Evolutionary conservation across 2,113 vertebrate genomes (phyloP).

Genomic region (Candoia aspera): DNA sequence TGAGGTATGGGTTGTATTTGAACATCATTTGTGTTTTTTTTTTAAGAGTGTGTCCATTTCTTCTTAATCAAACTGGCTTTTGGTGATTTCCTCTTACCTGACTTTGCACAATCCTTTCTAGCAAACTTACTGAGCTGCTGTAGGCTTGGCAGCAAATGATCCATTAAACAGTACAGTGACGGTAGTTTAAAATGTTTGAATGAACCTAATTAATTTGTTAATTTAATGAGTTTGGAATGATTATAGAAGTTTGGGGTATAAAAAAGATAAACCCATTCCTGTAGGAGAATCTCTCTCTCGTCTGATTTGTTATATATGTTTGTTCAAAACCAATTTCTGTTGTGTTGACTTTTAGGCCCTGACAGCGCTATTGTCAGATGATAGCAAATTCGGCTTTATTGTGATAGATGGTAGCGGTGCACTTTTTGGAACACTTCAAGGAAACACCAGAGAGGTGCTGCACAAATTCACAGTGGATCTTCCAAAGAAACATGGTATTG

Average conservation of each 20-base stretch:
- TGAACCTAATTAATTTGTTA: background rate
- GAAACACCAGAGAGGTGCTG: conserved; percentile 98
- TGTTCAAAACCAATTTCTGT: background rate
- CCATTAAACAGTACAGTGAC: background rate
- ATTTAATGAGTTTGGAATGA: background rate
- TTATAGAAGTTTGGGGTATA: background rate
- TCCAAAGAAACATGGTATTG: conserved; percentile 97
- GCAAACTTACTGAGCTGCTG: background rate
- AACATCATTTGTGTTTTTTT: background rate
- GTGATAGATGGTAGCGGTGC: conserved; percentile 98
- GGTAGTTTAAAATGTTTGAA: background rate
- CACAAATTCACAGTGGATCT: conserved; percentile 99
- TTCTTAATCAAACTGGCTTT: background rate
- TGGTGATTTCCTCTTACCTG: background rate
- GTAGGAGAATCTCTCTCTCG: background rate
- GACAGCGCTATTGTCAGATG: conserved; percentile 95
- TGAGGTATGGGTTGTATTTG: background rate
- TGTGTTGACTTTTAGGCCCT: conserved; percentile 82
- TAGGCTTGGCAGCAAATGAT: background rate
- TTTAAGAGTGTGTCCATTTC: background rate
- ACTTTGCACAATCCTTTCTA: background rate
- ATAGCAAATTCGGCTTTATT: conserved; percentile 99
- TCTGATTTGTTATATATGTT: background rate
- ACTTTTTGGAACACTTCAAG: conserved; percentile 98
- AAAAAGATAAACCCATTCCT: background rate